These are phyloP conservation scores for Drosophila bipectinata DNA, from an alignment of 1,140 invertebrate species.

Conservation along the genomic window DNA sequence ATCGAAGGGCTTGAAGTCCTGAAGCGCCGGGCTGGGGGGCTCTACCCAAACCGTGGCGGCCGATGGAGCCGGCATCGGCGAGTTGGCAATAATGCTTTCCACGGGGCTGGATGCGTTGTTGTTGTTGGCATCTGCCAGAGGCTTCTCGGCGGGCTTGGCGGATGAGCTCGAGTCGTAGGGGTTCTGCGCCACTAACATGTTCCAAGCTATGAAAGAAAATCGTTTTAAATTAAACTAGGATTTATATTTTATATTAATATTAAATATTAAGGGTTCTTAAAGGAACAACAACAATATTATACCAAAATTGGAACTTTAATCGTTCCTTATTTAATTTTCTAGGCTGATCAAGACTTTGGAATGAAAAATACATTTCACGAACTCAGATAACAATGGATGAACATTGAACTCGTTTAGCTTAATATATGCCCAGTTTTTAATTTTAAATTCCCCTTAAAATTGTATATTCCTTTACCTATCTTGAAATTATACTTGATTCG, in stretches of 20 bases:
- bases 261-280: no score
- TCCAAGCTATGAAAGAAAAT: slow-evolving; percentile 63
- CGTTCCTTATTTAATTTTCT: not conserved
- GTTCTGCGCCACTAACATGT: slow-evolving; percentile 81
- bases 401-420: not conserved
- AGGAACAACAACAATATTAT: no score
- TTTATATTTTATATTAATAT: no score
- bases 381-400: not conserved
- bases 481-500: not conserved
- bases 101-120: slow-evolving; percentile 65
- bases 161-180: slow-evolving; percentile 70
- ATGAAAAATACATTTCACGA: not conserved
- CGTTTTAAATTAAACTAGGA: no score
- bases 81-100: slow-evolving; percentile 62
- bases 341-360: not conserved
- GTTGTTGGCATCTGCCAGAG: slow-evolving; percentile 70
- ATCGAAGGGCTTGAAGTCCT: slow-evolving; percentile 94
- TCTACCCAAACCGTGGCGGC: slow-evolving; percentile 88
- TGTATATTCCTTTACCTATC: not conserved
- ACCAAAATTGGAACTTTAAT: not conserved
- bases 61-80: slow-evolving; percentile 48
- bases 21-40: slow-evolving; percentile 87
- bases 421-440: not conserved
- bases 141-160: slow-evolving; percentile 47
- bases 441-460: no score